Conservation (phyloP, 1,140 invertebrate species). For the Teleopsis dalmanni region DNA sequence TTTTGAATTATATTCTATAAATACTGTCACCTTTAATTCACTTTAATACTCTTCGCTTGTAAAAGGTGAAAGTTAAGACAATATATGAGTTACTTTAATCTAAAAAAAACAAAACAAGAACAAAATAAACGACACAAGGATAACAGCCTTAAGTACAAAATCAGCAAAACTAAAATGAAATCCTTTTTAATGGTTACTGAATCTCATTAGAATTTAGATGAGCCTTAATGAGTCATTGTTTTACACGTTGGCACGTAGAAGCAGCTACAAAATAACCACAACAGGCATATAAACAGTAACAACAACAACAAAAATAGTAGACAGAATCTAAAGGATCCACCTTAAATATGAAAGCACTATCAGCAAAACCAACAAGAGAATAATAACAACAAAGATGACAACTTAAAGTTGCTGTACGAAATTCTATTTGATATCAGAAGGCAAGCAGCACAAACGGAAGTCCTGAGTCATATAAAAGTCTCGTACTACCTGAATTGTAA, state of each 20-base stretch:
- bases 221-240: conserved; percentile 46
- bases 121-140: too few relatives aligned
- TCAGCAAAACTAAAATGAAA: conserved; percentile 10
- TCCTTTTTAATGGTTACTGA: conserved; percentile 26
- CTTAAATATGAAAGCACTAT: neutral
- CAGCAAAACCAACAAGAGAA: neutral
- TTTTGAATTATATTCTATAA: too few relatives aligned
- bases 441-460: too few relatives aligned
- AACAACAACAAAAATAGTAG: neutral
- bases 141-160: too few relatives aligned
- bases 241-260: conserved; percentile 32
- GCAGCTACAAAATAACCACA: neutral
- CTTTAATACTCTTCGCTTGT: too few relatives aligned
- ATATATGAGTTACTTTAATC: too few relatives aligned
- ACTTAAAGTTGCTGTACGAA: neutral
- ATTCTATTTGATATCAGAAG: neutral
- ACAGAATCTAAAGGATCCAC: too few relatives aligned
- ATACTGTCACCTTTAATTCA: too few relatives aligned
- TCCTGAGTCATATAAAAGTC: too few relatives aligned
- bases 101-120: too few relatives aligned
- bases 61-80: too few relatives aligned
- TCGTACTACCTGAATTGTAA: too few relatives aligned
- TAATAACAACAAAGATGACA: neutral
- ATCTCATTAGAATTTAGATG: conserved; percentile 46
- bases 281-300: neutral